Evolutionary conservation across 2,113 vertebrate genomes (phyloP).

Genomic region (Thamnaconus septentrionalis): DNA sequence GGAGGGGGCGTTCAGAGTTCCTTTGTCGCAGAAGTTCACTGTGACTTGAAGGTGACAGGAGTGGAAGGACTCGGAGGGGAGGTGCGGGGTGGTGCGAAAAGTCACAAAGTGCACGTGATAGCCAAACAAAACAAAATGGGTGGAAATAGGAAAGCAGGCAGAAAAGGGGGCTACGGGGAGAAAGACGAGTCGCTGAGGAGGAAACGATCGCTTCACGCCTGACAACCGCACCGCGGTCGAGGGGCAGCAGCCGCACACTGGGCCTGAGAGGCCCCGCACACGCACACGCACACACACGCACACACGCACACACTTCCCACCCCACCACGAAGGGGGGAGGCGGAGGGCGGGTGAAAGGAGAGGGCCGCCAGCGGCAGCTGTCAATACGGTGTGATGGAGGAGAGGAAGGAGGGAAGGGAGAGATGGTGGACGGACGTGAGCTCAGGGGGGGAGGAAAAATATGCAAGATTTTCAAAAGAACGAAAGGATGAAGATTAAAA

Average conservation of each 20-base stretch:
- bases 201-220: conserved; percentile 58
- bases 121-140: neutral
- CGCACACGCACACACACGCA: too few species aligned
- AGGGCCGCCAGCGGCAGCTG: conserved; percentile 29
- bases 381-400: conserved; percentile 56
- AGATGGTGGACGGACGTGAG: conserved; percentile 15
- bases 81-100: conserved; percentile 20
- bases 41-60: conserved; percentile 51
- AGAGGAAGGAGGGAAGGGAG: conserved; percentile 30
- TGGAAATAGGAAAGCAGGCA: conserved; percentile 14
- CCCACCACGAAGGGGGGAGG: too few species aligned
- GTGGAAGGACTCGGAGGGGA: conserved; percentile 6
- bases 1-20: conserved; percentile 37
- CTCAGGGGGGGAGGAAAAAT: too few species aligned
- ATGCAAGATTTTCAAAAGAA: too few species aligned
- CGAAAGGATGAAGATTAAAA: too few species aligned
- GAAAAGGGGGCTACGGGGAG: conserved; percentile 32
- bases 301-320: too few species aligned
- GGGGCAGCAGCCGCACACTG: conserved; percentile 59
- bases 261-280: conserved; percentile 55
- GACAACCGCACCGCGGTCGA: conserved; percentile 33
- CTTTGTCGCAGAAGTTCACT: conserved; percentile 29
- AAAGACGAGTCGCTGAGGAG: conserved; percentile 18
- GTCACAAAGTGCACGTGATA: conserved; percentile 13
- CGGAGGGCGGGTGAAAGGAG: neutral